Base-by-base conservation (phyloP, 1,140 invertebrate genomes). In the Vanessa atalanta region DNA sequence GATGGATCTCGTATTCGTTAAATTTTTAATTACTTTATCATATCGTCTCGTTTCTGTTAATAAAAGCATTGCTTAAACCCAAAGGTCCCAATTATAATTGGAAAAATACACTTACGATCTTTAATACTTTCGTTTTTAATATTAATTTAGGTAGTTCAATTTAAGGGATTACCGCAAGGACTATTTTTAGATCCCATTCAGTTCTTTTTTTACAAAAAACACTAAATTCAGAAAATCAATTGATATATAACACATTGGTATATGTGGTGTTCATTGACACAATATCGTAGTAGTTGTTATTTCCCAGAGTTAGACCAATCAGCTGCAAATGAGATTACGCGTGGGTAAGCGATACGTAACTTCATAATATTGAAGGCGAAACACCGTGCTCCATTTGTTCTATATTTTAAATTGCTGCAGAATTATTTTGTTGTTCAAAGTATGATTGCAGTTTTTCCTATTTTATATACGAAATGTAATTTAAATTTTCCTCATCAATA, bases 241-340 rank as follows among this genome's bases (percentile, higher is more conserved):
- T 61, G 26, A 37, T 61, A 61, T 61, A 13, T 43, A 61, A n/a
- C 53, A 20, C 7, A 61, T 61, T 13, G 57, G 16, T 16, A 12
- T 57, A 37, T 61, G 53, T 57, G 20, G 8, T 61, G 57, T 61
- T 61, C 55, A 69, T 69, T 69, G 57, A 47, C 68, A 66, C 48
- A 51, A 50, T 50, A 66, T 66, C 50, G 47, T 66, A 66, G 47
- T 66, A 66, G 70, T 71, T 57, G 57, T 70, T 72, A 72, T 65
- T 65, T 65, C 63, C 53, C 63, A 57, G 70, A 65, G 70, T 72
- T 72, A 65, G 70, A 65, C 51, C 68, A 70, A 70, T 75, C 72
- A 78, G 57, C 76, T 57, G n/a, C 78, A 82, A 80, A 79, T 82
- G 71, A 82, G 82, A 82, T 82, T 80, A 78, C 68, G 64, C 74